phyloP scores from a whole-genome alignment of 2,888 invertebrate genomes.

The Pammene aurita region DNA sequence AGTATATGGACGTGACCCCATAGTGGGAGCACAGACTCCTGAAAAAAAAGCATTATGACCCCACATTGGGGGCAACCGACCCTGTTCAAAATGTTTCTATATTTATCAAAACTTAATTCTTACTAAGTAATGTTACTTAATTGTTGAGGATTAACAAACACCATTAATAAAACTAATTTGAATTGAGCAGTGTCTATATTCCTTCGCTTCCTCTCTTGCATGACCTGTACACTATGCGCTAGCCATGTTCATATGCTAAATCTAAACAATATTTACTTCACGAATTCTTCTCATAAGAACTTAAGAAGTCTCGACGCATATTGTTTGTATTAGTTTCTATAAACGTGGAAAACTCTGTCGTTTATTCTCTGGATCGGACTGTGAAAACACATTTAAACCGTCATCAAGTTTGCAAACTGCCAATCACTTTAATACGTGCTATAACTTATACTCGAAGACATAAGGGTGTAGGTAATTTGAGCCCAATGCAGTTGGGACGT shows the following conservation, averaged over 20 bases:
- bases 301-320: not conserved
- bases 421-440: not conserved
- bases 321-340: not conserved
- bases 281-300: not conserved
- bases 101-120: not conserved
- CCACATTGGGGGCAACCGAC: too few species aligned
- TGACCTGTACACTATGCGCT: constrained; percentile 23
- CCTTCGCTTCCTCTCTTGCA: constrained; percentile 30
- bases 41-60: too few species aligned
- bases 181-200: constrained; percentile 28
- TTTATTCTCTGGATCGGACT: too few species aligned
- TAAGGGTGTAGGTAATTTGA: constrained; percentile 28
- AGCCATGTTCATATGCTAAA: constrained; percentile 29
- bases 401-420: too few species aligned
- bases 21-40: too few species aligned
- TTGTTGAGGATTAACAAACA: constrained; percentile 24
- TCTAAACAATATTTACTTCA: not conserved
- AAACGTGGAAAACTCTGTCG: too few species aligned
- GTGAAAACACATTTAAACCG: too few species aligned
- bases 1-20: too few species aligned
- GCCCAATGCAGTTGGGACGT: constrained; percentile 33
- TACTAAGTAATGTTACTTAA: not conserved
- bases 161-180: constrained; percentile 10
- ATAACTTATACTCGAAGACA: not conserved
- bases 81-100: not conserved